Conservation (phyloP, 2,113 vertebrate genomes). For the Alectura lathami region DNA sequence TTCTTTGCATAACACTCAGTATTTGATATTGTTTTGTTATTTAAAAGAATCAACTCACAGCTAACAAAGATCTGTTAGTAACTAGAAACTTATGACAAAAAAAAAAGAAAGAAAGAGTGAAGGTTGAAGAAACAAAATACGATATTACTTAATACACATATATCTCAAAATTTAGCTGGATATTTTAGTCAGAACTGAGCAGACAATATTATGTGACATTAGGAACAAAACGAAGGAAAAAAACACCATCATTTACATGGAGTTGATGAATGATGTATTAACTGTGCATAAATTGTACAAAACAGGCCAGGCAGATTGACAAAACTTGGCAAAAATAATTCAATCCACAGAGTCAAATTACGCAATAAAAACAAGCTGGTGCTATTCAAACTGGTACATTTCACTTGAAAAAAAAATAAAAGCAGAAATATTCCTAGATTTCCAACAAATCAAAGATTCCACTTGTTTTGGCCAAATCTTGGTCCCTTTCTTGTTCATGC, state of each 20-base stretch:
- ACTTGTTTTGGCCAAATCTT: constrained; percentile 2
- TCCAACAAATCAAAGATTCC: neutral
- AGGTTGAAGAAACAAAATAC: neutral
- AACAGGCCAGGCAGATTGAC: neutral
- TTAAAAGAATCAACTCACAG: neutral
- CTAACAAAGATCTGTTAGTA: neutral
- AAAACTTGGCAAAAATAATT: constrained; percentile 39
- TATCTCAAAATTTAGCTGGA: neutral
- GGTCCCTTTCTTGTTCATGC: neutral
- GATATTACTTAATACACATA: neutral
- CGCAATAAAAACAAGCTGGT: neutral
- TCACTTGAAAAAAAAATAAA: neutral
- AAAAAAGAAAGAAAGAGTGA: neutral
- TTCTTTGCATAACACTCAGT: neutral
- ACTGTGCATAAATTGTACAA: neutral
- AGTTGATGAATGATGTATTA: constrained; percentile 7
- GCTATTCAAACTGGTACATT: neutral
- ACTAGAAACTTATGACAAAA: neutral
- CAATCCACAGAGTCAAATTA: neutral
- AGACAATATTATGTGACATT: neutral
- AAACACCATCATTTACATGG: neutral
- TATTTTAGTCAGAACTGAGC: neutral
- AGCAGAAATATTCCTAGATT: neutral
- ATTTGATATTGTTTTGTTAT: neutral
- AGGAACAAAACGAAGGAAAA: neutral